These are phyloP conservation scores for Cyphotilapia sp. DNA, from an alignment of 2,113 vertebrate genomes.

Conservation along the genomic window DNA sequence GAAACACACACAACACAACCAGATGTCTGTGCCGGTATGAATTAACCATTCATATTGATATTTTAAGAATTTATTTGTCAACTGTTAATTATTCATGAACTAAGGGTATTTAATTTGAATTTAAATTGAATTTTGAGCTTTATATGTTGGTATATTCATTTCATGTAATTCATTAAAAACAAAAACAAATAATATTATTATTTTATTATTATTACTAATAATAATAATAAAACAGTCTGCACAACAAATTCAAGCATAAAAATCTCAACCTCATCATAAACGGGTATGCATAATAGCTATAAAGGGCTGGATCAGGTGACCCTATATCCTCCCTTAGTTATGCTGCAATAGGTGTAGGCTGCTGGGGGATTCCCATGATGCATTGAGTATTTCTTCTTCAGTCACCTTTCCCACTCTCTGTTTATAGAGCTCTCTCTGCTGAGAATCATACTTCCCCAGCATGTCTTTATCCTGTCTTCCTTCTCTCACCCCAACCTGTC, in stretches of 20 bases:
- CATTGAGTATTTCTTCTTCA: neutral
- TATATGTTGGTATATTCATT: neutral
- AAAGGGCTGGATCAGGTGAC: neutral
- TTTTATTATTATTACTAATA: rapidly evolving
- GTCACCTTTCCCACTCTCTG: neutral
- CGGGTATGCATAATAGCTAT: neutral
- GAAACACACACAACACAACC: neutral
- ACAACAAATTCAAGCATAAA: neutral
- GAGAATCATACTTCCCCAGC: neutral
- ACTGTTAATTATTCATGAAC: neutral
- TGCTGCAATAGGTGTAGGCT: neutral
- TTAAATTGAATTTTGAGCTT: neutral
- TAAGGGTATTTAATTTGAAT: neutral
- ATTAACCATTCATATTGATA: neutral
- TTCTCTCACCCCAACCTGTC: rapidly evolving
- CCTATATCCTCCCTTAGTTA: neutral
- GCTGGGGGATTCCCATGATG: neutral
- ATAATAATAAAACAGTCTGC: neutral
- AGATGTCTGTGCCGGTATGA: neutral
- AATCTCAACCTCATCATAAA: neutral
- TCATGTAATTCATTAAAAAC: neutral
- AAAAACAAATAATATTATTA: neutral
- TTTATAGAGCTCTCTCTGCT: neutral
- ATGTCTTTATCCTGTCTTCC: neutral
- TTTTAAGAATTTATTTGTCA: neutral